These are phyloP conservation scores for Montifringilla adamsi DNA, from an alignment of 2,113 vertebrate species.

Conservation along the genomic window DNA sequence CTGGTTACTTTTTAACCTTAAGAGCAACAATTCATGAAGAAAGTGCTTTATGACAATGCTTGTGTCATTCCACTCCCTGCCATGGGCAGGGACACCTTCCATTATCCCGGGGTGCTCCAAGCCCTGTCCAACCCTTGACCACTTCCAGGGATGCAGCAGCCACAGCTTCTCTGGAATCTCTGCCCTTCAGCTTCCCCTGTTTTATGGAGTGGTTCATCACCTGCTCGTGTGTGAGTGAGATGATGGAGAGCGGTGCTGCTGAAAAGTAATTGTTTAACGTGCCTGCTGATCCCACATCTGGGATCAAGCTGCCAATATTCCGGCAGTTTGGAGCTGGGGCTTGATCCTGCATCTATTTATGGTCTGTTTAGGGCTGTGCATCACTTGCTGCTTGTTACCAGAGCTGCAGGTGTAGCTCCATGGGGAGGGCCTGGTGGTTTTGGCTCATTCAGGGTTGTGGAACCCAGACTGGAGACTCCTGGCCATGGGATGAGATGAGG, in stretches of 20 bases:
- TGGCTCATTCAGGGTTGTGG: neutral
- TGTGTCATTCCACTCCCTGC: neutral
- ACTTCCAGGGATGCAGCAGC: neutral
- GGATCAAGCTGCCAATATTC: neutral
- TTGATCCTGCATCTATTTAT: neutral
- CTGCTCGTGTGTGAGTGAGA: rapidly evolving
- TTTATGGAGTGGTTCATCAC: neutral
- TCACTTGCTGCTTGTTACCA: rapidly evolving
- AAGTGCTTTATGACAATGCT: rapidly evolving
- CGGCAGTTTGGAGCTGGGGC: neutral
- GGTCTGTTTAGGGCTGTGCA: rapidly evolving
- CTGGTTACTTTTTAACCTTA: too few relatives aligned
- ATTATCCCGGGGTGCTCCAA: neutral
- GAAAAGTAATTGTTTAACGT: neutral
- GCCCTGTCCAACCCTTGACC: neutral
- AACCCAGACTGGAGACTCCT: neutral
- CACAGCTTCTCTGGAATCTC: neutral
- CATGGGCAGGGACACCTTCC: neutral
- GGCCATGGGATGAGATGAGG: neutral
- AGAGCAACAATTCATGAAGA: too few relatives aligned
- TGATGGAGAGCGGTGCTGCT: neutral
- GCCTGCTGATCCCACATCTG: neutral
- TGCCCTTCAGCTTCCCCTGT: neutral
- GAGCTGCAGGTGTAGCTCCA: neutral
- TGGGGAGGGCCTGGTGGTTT: neutral